These are phyloP conservation scores for Ctenodactylus gundi DNA, from an alignment of 2,113 vertebrate species.

Conservation along the genomic window DNA sequence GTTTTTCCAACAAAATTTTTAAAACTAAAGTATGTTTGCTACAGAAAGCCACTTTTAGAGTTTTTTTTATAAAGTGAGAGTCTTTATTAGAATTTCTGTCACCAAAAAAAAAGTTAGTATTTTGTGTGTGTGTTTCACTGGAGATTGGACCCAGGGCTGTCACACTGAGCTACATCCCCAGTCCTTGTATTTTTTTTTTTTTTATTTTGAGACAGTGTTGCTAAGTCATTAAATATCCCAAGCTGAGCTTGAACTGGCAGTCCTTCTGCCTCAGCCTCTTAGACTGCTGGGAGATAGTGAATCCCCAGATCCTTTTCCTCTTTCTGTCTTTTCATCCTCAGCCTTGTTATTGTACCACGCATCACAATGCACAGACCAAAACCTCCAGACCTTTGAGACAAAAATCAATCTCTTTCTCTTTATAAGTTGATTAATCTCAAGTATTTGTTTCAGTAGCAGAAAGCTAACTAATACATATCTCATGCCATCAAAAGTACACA, in stretches of 20 bases:
- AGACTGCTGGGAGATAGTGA: background rate
- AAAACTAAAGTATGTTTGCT: background rate
- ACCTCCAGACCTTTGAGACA: background rate
- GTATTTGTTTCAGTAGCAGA: background rate
- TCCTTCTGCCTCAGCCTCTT: no score
- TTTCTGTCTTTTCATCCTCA: background rate
- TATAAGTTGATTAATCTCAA: background rate
- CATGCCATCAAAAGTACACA: background rate
- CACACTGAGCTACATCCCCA: no score
- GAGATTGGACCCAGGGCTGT: no score
- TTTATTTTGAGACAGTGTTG: no score
- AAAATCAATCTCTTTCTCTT: background rate
- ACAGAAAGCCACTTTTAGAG: background rate
- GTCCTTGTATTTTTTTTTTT: no score
- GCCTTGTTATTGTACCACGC: background rate
- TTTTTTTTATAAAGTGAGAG: slow-evolving; percentile 34
- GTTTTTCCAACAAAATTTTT: background rate
- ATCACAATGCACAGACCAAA: background rate
- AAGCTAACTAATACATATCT: background rate
- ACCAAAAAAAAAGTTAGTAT: slow-evolving; percentile 21
- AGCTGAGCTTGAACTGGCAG: no score
- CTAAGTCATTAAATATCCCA: no score
- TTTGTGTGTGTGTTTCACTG: background rate
- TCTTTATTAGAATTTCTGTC: slow-evolving; percentile 31
- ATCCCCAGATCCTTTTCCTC: background rate